A percentile compares a stretch with the other conserved stretches of the same genome.
Conservation (phyloP, 2,113 vertebrate species). For the Bufo bufo region DNA sequence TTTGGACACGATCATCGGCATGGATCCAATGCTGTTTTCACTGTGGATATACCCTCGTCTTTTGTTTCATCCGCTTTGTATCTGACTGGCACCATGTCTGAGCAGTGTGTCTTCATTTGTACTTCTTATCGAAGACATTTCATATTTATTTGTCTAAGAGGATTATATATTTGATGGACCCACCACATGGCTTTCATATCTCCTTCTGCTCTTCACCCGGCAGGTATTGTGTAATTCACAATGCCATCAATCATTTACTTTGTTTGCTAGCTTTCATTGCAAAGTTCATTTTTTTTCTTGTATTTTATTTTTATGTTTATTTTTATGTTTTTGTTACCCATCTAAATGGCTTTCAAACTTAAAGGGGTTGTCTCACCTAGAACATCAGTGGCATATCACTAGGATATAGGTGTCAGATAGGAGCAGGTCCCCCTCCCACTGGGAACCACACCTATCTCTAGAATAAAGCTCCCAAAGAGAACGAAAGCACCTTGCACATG, state of each 20-base stretch:
- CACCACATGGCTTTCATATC: not conserved
- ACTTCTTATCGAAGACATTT: slow-evolving; percentile 42
- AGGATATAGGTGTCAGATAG: too few species aligned
- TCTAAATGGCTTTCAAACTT: not conserved
- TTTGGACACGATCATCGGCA: not conserved
- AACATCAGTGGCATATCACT: too few species aligned
- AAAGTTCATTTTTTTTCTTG: not conserved
- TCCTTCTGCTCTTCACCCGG: not conserved
- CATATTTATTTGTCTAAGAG: slow-evolving; percentile 57
- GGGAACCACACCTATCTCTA: too few species aligned
- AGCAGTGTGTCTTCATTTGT: not conserved
- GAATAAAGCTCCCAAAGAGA: too few species aligned
- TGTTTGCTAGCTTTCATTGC: not conserved
- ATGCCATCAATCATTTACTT: not conserved
- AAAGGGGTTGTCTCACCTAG: too few species aligned
- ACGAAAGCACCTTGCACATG: too few species aligned
- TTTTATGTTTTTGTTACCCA: not conserved
- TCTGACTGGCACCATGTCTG: slow-evolving; percentile 7
- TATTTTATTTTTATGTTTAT: not conserved
- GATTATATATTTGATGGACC: slow-evolving; percentile 30
- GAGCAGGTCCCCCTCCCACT: too few species aligned
- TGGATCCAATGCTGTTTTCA: slow-evolving; percentile 28
- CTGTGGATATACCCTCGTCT: slow-evolving; percentile 35
- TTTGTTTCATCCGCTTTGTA: not conserved
- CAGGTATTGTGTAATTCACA: slow-evolving; percentile 27